Conservation (phyloP, 2,888 invertebrate species). For the Platycheirus albimanus region DNA sequence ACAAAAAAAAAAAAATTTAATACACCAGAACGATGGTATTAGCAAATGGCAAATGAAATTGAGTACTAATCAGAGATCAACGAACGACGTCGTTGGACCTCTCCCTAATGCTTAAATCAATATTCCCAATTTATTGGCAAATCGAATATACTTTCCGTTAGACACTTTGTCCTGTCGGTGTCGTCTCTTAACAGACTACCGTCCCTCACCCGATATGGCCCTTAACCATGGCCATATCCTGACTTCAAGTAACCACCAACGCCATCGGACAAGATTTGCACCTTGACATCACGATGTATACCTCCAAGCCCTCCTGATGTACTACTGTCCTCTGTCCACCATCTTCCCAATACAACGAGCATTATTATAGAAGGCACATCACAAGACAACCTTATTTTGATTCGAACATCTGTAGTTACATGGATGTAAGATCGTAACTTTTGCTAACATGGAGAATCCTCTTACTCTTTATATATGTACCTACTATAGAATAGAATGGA, state of each 20-base stretch:
- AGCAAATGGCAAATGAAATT: constrained; percentile 66
- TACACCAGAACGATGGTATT: constrained; percentile 14
- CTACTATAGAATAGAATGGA: no score
- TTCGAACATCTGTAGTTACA: constrained; percentile 55
- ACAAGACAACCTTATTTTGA: constrained; percentile 36
- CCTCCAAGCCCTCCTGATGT: not conserved
- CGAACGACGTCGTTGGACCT: constrained; percentile 26
- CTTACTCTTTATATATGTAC: no score
- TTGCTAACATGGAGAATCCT: constrained; percentile 16
- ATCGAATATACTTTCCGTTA: constrained; percentile 47
- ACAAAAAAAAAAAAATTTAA: not conserved
- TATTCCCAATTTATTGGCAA: constrained; percentile 72
- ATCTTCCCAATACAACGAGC: no score
- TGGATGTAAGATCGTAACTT: constrained; percentile 49
- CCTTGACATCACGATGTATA: constrained; percentile 64
- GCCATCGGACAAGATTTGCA: constrained; percentile 60
- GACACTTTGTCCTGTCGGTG: constrained; percentile 6
- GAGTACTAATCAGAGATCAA: constrained; percentile 73
- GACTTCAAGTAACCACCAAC: constrained; percentile 42
- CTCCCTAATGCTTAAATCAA: constrained; percentile 69
- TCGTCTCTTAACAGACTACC: no score
- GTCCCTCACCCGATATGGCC: not conserved
- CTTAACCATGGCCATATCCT: not conserved
- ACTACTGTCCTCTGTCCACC: not conserved
- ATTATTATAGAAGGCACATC: not conserved